A percentile compares a stretch with the other conserved stretches of the same genome.
phyloP scores from a whole-genome alignment of 2,113 vertebrate genomes.

The human (Homo sapiens) region DNA sequence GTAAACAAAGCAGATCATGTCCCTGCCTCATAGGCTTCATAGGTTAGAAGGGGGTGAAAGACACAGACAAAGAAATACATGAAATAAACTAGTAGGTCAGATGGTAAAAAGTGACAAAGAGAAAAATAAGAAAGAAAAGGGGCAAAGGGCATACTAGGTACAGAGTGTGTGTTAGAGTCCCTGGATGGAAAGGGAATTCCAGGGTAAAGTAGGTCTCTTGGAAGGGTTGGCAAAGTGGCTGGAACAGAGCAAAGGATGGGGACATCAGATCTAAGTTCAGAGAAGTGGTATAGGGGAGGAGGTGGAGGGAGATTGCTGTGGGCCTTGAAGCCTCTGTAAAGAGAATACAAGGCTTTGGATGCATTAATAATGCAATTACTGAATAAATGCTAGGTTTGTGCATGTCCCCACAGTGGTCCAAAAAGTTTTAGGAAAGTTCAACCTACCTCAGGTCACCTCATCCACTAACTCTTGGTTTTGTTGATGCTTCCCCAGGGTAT shows the following conservation, averaged over 20 bases:
- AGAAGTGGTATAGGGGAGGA: not conserved
- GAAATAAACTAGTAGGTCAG: not conserved
- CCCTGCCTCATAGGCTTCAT: not conserved
- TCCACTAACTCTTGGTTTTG: not conserved
- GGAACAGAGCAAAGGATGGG: not conserved
- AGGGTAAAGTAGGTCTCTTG: no score
- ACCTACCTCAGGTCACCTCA: not conserved
- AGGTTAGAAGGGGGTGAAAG: no score
- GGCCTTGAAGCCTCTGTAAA: not conserved
- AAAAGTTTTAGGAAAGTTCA: not conserved
- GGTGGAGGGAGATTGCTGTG: accelerated
- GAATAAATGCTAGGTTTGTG: not conserved
- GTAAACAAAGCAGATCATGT: no score
- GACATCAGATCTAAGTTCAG: not conserved
- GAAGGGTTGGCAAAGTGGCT: not conserved
- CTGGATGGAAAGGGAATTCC: not conserved
- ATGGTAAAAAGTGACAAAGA: not conserved
- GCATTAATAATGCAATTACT: not conserved
- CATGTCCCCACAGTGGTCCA: no score
- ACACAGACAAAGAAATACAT: accelerated
- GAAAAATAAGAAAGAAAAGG: not conserved
- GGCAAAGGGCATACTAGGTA: no score
- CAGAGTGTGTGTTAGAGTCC: not conserved
- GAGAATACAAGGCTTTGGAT: not conserved
- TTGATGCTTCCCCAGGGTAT: not conserved